These are phyloP conservation scores for Thalassoma bifasciatum DNA, from an alignment of 2,113 vertebrate genomes.

Conservation along the genomic window DNA sequence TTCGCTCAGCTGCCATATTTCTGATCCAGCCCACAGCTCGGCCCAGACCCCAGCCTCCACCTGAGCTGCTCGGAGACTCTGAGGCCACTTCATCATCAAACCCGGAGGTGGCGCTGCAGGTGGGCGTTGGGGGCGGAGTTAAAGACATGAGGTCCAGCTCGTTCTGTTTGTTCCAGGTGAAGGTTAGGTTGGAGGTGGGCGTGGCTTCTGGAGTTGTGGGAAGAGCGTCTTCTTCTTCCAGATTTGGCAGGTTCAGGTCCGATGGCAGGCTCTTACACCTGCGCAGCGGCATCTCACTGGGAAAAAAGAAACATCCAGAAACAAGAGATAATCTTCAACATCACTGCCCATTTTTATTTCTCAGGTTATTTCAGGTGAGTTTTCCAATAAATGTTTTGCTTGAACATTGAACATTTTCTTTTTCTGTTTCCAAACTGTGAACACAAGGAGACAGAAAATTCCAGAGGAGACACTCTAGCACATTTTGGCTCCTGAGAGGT, in stretches of 20 bases:
- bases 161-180: slow-evolving; percentile 4
- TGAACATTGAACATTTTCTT: too few species aligned
- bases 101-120: background rate
- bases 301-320: background rate
- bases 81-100: slow-evolving; percentile 17
- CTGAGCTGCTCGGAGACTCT: background rate
- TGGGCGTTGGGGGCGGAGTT: slow-evolving; percentile 52
- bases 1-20: slow-evolving; percentile 9
- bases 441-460: too few species aligned
- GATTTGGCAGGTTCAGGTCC: slow-evolving; percentile 22
- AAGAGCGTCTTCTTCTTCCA: background rate
- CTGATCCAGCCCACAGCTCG: slow-evolving; percentile 35
- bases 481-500: too few species aligned
- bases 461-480: too few species aligned
- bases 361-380: too few species aligned
- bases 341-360: too few species aligned
- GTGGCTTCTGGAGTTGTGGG: slow-evolving; percentile 15
- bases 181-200: background rate
- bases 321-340: background rate
- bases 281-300: slow-evolving; percentile 33
- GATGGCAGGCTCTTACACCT: slow-evolving; percentile 48
- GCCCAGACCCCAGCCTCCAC: slow-evolving; percentile 37
- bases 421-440: too few species aligned
- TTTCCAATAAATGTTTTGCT: too few species aligned
- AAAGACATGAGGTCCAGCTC: background rate